A percentile compares a stretch with the other conserved stretches of the same genome.
These are phyloP conservation scores for Limonius californicus DNA, from an alignment of 1,140 invertebrate genomes.

Conservation along the genomic window DNA sequence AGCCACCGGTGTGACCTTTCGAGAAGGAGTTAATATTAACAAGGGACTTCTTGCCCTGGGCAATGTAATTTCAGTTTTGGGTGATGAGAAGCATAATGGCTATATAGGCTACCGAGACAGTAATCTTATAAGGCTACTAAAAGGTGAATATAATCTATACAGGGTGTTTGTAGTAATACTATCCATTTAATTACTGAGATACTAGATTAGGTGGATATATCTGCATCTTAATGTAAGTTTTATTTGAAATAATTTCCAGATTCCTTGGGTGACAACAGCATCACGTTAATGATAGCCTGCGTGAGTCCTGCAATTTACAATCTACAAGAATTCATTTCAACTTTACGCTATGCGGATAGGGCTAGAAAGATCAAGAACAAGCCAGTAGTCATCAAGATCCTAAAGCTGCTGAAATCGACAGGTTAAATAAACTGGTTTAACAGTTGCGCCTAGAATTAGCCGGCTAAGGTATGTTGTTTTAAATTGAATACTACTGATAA, in stretches of 20 bases:
- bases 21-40: conserved; percentile 92
- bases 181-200: too few relatives aligned
- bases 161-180: too few relatives aligned
- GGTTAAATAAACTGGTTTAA: conserved; percentile 60
- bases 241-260: too few relatives aligned
- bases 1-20: conserved; percentile 86
- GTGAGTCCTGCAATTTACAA: conserved; percentile 88
- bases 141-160: too few relatives aligned
- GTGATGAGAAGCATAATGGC: conserved; percentile 62
- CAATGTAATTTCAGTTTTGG: conserved; percentile 87
- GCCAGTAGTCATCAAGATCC: conserved; percentile 84
- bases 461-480: conserved; percentile 44
- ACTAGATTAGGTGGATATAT: too few relatives aligned
- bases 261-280: conserved; percentile 86
- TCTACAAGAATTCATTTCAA: conserved; percentile 84
- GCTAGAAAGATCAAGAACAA: conserved; percentile 91
- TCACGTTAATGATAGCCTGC: conserved; percentile 92
- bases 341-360: conserved; percentile 85
- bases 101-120: conserved; percentile 87
- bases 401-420: conserved; percentile 66
- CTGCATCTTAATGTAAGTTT: too few relatives aligned
- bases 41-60: conserved; percentile 82
- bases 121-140: conserved; percentile 85
- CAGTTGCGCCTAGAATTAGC: conserved; percentile 60
- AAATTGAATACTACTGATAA: too few relatives aligned